phyloP scores from a whole-genome alignment of 2,888 invertebrate genomes.

The Octodonta nipae region DNA sequence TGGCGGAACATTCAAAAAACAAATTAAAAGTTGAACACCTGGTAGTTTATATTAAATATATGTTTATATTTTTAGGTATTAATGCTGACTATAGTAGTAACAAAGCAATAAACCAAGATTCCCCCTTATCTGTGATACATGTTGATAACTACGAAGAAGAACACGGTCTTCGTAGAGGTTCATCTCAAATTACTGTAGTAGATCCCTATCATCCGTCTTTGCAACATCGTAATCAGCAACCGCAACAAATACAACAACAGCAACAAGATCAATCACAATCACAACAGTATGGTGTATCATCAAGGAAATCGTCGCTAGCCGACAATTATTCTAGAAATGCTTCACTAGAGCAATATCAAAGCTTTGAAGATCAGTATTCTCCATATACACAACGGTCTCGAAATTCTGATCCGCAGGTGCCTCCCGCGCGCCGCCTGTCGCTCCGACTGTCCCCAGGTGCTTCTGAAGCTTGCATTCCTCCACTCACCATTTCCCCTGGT shows the following conservation, averaged over 20 bases:
- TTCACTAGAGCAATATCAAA: slow-evolving; percentile 6
- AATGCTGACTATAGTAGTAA: slow-evolving; percentile 22
- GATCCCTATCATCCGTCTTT: slow-evolving; percentile 40
- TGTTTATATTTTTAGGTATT: slow-evolving; percentile 16
- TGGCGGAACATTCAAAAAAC: too few species aligned
- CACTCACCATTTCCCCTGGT: background rate
- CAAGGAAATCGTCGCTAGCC: slow-evolving; percentile 19
- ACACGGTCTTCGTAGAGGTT: slow-evolving; percentile 27
- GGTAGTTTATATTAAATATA: too few species aligned
- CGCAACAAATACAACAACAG: slow-evolving; percentile 8
- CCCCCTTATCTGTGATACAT: slow-evolving; percentile 38
- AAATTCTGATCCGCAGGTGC: slow-evolving; percentile 11
- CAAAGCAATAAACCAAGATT: slow-evolving; percentile 33
- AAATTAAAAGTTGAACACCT: too few species aligned
- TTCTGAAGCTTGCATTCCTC: slow-evolving; percentile 14
- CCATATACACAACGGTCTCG: slow-evolving; percentile 20
- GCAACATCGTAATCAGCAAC: slow-evolving; percentile 16
- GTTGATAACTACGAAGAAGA: slow-evolving; percentile 32
- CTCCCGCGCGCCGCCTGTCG: slow-evolving; percentile 6
- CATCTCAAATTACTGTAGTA: slow-evolving; percentile 39
- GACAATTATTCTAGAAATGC: slow-evolving; percentile 8
- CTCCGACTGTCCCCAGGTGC: slow-evolving; percentile 18
- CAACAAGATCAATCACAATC: slow-evolving; percentile 5
- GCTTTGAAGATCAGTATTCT: slow-evolving; percentile 20
- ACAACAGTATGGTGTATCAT: slow-evolving; percentile 7